Conservation (phyloP, 2,797 vertebrate genomes). For the Onychomys arenicola region DNA sequence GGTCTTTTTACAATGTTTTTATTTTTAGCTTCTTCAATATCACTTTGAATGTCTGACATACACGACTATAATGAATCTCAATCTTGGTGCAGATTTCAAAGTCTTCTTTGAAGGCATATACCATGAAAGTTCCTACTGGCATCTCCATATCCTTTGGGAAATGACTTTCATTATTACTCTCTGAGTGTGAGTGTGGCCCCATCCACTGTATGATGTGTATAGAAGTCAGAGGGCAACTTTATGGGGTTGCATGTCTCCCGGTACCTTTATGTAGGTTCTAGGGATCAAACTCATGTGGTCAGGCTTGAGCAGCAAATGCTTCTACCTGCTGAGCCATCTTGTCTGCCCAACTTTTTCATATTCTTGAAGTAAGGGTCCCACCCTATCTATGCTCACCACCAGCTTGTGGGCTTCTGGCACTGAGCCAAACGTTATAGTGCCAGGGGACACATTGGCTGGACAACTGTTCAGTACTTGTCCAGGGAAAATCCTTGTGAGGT, state of each 20-base stretch:
- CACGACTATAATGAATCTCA: constrained; percentile 89
- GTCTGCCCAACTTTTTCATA: neutral
- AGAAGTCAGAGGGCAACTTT: neutral
- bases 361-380: neutral
- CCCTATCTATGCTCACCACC: neutral
- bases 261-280: neutral
- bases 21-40: constrained; percentile 93
- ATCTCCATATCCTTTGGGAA: neutral
- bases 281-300: neutral
- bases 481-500: neutral
- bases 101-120: neutral
- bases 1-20: constrained; percentile 83
- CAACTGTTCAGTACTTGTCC: neutral
- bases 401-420: neutral
- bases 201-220: too few relatives aligned
- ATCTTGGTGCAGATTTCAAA: neutral
- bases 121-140: neutral
- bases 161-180: neutral
- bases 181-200: neutral
- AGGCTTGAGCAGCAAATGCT: neutral
- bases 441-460: neutral
- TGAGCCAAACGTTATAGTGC: neutral
- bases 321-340: neutral
- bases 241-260: neutral
- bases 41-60: constrained; percentile 93